Evolutionary conservation across 92 coral and sea anemone genomes (phyloP).

Genomic region (Actinostola sp.): DNA sequence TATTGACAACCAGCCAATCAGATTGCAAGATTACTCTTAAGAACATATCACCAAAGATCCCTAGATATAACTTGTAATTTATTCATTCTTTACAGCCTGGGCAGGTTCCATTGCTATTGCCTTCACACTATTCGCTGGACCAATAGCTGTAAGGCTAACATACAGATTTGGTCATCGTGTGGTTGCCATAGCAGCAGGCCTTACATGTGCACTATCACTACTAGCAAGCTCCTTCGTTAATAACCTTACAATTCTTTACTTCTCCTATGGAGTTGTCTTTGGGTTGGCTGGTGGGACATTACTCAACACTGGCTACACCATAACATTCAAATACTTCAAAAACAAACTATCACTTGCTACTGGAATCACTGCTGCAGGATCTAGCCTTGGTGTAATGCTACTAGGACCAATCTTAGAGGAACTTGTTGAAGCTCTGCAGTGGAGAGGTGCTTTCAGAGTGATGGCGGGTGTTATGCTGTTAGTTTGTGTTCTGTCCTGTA

Average conservation of each 20-base stretch:
- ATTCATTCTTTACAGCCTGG: constrained; percentile 13
- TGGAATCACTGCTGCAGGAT: constrained; percentile 44
- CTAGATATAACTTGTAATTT: background rate
- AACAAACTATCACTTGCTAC: constrained; percentile 39
- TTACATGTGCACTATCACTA: constrained; percentile 23
- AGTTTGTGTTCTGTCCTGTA: constrained; percentile 20
- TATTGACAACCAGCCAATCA: no score
- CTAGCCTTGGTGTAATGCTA: constrained; percentile 44
- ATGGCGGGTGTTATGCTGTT: constrained; percentile 28
- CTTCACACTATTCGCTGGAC: constrained; percentile 10
- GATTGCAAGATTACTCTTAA: no score
- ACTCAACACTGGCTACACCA: constrained; percentile 10
- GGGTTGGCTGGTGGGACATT: constrained; percentile 33
- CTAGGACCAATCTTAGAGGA: constrained; percentile 41
- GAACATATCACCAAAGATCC: background rate
- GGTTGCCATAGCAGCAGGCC: constrained; percentile 14
- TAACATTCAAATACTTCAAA: constrained; percentile 27
- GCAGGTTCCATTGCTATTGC: constrained; percentile 29
- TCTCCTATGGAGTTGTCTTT: constrained; percentile 46
- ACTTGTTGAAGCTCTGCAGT: constrained; percentile 26
- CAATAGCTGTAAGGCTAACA: constrained; percentile 20
- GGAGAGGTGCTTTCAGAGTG: constrained; percentile 50
- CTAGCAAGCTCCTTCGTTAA: constrained; percentile 37
- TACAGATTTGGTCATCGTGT: constrained; percentile 25
- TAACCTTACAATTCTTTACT: constrained; percentile 25